Percentiles rank a stretch among this genome's conserved stretches.
These are phyloP conservation scores for Sitophilus oryzae DNA, from an alignment of 1,140 invertebrate species.

Conservation along the genomic window DNA sequence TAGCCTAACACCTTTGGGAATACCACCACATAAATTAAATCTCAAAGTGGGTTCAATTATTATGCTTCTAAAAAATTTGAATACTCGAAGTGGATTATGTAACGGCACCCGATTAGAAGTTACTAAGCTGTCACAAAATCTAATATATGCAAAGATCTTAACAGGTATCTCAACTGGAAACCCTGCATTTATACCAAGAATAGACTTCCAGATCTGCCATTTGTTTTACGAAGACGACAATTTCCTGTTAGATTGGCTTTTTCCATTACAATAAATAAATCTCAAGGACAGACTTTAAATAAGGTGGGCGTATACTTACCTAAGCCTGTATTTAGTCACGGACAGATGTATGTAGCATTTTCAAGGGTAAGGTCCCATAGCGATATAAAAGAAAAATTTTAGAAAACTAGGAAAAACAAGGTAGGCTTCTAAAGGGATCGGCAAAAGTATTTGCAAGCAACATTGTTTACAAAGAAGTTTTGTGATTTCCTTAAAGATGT, in stretches of 20 bases:
- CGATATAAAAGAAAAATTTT: not conserved
- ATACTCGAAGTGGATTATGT: too few species aligned
- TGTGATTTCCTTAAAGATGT: not conserved
- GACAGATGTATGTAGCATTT: constrained; percentile 29
- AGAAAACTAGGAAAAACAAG: not conserved
- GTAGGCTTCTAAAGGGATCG: not conserved
- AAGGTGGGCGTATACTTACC: constrained; percentile 35
- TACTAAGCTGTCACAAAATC: too few species aligned
- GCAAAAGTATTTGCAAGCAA: not conserved
- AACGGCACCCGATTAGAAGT: too few species aligned
- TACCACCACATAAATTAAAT: too few species aligned
- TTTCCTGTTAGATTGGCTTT: constrained; percentile 28
- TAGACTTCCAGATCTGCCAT: not conserved
- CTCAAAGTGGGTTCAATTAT: too few species aligned
- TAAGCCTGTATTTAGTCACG: constrained; percentile 39
- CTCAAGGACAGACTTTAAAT: constrained; percentile 46
- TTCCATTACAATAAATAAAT: constrained; percentile 30
- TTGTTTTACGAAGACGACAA: constrained; percentile 7
- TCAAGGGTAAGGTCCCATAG: not conserved
- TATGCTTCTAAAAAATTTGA: too few species aligned
- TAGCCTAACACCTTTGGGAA: too few species aligned
- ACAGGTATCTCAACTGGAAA: not conserved
- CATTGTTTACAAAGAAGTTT: not conserved
- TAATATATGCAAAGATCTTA: too few species aligned
- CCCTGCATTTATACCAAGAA: not conserved